Evolutionary conservation across 2,113 vertebrate genomes (phyloP).

Genomic region (Myiagra hebetior): DNA sequence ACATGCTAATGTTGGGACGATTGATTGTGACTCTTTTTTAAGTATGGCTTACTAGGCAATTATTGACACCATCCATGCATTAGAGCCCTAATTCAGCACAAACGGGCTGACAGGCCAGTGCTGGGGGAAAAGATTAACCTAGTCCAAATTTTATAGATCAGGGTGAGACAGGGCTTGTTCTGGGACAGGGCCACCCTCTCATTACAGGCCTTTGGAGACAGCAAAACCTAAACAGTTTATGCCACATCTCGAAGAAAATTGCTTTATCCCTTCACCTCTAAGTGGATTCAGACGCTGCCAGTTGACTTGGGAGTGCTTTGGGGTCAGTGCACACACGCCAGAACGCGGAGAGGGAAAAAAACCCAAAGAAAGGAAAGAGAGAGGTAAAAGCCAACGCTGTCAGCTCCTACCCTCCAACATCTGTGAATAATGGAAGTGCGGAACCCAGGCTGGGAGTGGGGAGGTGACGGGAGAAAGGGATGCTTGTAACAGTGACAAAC

Average conservation of each 20-base stretch:
- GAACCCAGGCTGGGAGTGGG: neutral
- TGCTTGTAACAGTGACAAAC: constrained; percentile 53
- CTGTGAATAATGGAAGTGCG: constrained; percentile 51
- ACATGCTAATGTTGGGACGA: constrained; percentile 62
- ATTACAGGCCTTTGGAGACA: constrained; percentile 66
- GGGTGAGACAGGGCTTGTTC: constrained; percentile 17
- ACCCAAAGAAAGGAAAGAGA: constrained; percentile 16
- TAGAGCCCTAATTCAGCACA: constrained; percentile 37
- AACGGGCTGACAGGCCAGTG: constrained; percentile 7
- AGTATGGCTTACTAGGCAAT: constrained; percentile 62
- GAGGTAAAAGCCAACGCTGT: constrained; percentile 22
- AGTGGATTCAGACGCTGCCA: constrained; percentile 72
- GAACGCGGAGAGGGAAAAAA: neutral
- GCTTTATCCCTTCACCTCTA: constrained; percentile 74
- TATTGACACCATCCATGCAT: constrained; percentile 43
- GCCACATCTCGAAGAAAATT: constrained; percentile 71
- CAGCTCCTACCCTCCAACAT: constrained; percentile 66
- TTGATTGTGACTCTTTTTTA: constrained; percentile 60
- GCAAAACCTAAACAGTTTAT: constrained; percentile 70
- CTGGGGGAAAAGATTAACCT: constrained; percentile 43
- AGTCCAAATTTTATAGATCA: constrained; percentile 47
- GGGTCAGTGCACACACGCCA: constrained; percentile 67
- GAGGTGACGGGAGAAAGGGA: constrained; percentile 14
- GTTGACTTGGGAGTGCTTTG: constrained; percentile 67
- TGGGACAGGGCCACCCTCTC: constrained; percentile 52